Evolutionary conservation across 2,888 invertebrate genomes (phyloP).

Genomic region (Phasia obesa): DNA sequence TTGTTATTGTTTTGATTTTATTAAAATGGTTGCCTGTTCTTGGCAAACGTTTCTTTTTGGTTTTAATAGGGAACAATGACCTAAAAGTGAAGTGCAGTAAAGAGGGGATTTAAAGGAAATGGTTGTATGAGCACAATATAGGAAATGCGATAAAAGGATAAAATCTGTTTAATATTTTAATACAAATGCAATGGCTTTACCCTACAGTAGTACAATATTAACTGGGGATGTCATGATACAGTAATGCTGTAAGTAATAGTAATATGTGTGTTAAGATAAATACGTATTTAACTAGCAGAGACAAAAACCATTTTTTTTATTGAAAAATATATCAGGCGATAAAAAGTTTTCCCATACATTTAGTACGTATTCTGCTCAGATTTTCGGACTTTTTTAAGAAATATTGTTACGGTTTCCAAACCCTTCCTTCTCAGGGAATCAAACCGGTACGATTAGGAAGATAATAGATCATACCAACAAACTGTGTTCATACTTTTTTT

Average conservation of each 20-base stretch:
- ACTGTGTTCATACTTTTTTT: too few species aligned
- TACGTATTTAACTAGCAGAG: too few species aligned
- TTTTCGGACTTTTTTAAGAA: too few species aligned
- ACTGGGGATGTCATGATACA: background rate
- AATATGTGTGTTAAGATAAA: too few species aligned
- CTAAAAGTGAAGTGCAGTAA: conserved; percentile 34
- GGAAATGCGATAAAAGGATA: conserved; percentile 35
- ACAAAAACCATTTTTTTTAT: too few species aligned
- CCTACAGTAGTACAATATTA: background rate
- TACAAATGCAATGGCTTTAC: background rate
- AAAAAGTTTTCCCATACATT: too few species aligned
- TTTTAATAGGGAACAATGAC: conserved; percentile 62
- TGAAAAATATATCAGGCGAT: too few species aligned
- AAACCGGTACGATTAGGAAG: too few species aligned
- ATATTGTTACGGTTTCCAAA: too few species aligned
- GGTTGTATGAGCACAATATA: conserved; percentile 11
- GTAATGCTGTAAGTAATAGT: background rate
- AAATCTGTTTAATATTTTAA: conserved; percentile 23
- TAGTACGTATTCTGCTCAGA: too few species aligned
- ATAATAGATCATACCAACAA: too few species aligned
- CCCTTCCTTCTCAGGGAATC: too few species aligned
- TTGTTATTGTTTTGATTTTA: conserved; percentile 35
- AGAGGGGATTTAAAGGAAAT: conserved; percentile 33
- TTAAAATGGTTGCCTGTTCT: conserved; percentile 44
- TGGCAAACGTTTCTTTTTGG: conserved; percentile 21